Conservation (phyloP, 2,113 vertebrate species). For the Saccopteryx bilineata region DNA sequence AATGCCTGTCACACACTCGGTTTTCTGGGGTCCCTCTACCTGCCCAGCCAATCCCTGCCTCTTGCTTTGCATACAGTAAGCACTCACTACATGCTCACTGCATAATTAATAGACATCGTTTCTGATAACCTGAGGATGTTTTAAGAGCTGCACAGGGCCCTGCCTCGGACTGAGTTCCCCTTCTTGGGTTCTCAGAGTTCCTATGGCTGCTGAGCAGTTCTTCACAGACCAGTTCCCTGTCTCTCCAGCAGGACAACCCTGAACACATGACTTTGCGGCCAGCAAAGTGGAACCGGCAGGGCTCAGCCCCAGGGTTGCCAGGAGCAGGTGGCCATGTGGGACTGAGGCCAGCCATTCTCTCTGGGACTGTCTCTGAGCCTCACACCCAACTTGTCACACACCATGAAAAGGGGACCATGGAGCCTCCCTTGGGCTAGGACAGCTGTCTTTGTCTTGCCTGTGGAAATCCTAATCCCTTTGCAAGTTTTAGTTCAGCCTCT, state of each 20-base stretch:
- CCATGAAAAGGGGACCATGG: neutral
- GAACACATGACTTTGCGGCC: neutral
- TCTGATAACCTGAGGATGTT: neutral
- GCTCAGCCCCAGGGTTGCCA: neutral
- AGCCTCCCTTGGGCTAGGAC: neutral
- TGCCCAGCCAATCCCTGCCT: neutral
- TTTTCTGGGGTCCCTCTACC: neutral
- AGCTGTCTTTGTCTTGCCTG: neutral
- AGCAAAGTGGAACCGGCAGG: neutral
- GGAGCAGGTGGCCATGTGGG: too few relatives aligned
- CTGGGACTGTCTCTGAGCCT: neutral
- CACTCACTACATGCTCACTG: neutral
- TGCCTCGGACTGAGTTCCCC: neutral
- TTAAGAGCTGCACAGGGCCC: neutral
- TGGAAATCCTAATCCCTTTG: too few relatives aligned
- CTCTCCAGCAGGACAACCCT: accelerated
- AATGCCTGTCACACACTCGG: too few relatives aligned
- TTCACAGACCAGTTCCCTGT: neutral
- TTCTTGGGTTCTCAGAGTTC: neutral
- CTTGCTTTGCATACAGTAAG: neutral
- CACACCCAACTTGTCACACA: neutral
- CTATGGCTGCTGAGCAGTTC: neutral
- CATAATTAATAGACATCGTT: neutral
- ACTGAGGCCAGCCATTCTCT: neutral
- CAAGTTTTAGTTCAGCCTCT: neutral